Conservation (phyloP, 2,797 vertebrate genomes). For the Fratercula arctica region DNA sequence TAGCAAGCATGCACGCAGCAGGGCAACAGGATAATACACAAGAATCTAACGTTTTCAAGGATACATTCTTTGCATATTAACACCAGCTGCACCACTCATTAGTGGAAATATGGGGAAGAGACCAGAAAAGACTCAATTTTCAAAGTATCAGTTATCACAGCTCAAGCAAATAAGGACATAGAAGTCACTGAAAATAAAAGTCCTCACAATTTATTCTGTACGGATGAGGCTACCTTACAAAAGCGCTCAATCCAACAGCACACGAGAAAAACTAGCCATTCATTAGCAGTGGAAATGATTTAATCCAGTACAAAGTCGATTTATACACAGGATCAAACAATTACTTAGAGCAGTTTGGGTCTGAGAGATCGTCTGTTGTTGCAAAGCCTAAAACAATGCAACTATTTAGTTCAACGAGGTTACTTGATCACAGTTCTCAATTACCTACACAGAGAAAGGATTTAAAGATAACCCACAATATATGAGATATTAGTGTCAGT, state of each 20-base stretch:
- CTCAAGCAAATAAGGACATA: background rate
- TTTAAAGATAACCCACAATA: background rate
- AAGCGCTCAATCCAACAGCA: background rate
- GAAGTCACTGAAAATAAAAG: background rate
- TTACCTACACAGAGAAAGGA: background rate
- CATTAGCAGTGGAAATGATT: background rate
- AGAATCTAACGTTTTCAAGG: background rate
- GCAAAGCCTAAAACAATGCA: conserved; percentile 10
- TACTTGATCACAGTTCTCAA: background rate
- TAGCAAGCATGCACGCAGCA: background rate
- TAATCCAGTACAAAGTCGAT: background rate
- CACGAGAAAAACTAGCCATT: background rate
- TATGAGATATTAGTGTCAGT: background rate
- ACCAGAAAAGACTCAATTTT: background rate
- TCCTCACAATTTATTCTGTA: background rate
- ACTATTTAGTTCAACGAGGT: background rate
- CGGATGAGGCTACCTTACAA: background rate
- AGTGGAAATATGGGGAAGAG: background rate
- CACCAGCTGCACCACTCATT: background rate
- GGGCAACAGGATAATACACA: background rate
- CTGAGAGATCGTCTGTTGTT: background rate
- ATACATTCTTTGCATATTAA: background rate
- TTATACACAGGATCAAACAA: background rate
- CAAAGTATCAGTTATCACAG: background rate
- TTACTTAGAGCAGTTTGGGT: background rate